Evolutionary conservation across 1,140 invertebrate species (phyloP), one percentile per base, ranked within the genome.

Genomic region (Ceratina australensis): DNA sequence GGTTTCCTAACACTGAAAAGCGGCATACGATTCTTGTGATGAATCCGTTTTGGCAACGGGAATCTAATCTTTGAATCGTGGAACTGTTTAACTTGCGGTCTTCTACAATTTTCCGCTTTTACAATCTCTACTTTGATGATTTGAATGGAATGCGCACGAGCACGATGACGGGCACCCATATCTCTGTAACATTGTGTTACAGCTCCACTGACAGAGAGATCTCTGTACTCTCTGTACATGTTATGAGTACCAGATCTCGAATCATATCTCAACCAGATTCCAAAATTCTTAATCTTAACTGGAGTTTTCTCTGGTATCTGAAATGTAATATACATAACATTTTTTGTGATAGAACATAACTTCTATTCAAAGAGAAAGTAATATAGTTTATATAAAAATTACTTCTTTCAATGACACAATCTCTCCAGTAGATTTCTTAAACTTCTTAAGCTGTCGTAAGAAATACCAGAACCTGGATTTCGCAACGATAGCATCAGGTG

Each of bases 391-490:
- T 7, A 33, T 33, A 33, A 7, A 60, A 52, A 63, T 20, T 92
- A 97, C 96, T 93, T 95, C 94, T 93, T 97, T 97, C 71, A 98
- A 94, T 20, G 95, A 96, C 24, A 99, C 97, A 91, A 99, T 99
- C 94, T 99, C 99, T 86, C 99, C 99, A 82, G 97, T 98, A 56
- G 97, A 97, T 93, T 99, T 99, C 94, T 99, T 99, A 92, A 99
- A 97, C 93, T 99, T 99, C 90, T 98, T 98, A 85, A 99, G 92
- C 90, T 99, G 97, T 84, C 98, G 95, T 82, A 99, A 94, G 93
- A 99, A 99, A 93, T 99, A 99, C 99, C 99, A 99, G 93, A 99
- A 99, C 75, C 99, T 95, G 26, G 98, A 99, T 93, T 99, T 99
- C 0, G 99, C 99, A 24, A 99, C 98, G 89, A 99, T 99, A 64